phyloP scores from a whole-genome alignment of 2,888 invertebrate genomes.

The Drosophila prostipennis region DNA sequence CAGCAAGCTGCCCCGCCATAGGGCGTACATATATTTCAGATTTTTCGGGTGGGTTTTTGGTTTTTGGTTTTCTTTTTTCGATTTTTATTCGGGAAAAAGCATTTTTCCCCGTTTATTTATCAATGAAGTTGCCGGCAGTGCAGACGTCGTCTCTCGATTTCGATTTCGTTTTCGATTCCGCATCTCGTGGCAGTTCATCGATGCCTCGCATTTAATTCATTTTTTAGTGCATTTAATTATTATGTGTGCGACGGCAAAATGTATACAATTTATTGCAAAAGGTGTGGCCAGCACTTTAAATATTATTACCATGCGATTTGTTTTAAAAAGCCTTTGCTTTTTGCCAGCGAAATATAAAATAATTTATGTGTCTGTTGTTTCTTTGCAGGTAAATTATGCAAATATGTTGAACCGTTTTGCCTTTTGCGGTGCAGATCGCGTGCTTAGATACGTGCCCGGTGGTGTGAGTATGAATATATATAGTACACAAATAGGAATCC shows the following conservation, averaged over 20 bases:
- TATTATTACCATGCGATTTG: conserved; percentile 38
- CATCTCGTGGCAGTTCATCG: conserved; percentile 49
- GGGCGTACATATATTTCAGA: conserved; percentile 63
- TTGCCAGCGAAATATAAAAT: conserved; percentile 28
- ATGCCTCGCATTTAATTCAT: conserved; percentile 49
- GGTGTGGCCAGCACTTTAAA: conserved; percentile 62
- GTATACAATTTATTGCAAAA: conserved; percentile 71
- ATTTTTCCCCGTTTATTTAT: conserved; percentile 70
- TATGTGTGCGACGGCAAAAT: conserved; percentile 60
- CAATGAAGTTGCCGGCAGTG: conserved; percentile 75
- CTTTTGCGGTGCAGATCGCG: conserved; percentile 43
- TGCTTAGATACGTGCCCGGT: conserved; percentile 48
- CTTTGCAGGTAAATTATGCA: conserved; percentile 73
- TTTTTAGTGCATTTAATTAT: conserved; percentile 73
- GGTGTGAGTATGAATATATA: conserved; percentile 26
- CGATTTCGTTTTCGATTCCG: conserved; percentile 38
- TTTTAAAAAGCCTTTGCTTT: conserved; percentile 28
- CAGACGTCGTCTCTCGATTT: conserved; percentile 54
- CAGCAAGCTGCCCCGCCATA: conserved; percentile 48
- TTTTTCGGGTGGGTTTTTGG: conserved; percentile 21
- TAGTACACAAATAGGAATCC: conserved; percentile 19
- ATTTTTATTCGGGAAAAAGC: conserved; percentile 37
- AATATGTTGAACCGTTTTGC: conserved; percentile 51
- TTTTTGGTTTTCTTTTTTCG: conserved; percentile 1
- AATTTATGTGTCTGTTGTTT: conserved; percentile 57